Evolutionary conservation across 2,797 vertebrate genomes (phyloP), one percentile per base, ranked within the genome.

Genomic region (Eulemur albifrons): DNA sequence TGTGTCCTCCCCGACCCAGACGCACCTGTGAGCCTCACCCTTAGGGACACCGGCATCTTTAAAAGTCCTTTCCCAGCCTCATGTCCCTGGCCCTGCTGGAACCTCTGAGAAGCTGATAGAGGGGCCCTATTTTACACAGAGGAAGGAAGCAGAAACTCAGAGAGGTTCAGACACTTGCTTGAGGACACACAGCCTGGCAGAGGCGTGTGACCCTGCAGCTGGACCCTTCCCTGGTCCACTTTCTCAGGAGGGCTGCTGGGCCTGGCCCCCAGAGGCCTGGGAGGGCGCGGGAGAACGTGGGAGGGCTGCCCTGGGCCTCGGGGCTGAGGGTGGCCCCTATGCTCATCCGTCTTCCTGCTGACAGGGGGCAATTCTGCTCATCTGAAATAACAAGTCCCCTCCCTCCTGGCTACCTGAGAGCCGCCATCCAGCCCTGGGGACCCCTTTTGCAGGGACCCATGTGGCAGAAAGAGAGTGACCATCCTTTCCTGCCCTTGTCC

Each of bases 401-500:
- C 12, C 73, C 18, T 63, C 25, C 45, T 8, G 23, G 32, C 35
- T 43, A 15, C 88, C 27, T 21, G 43, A 40, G 63, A 76, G 81
- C 81, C 0, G 0, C 45, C 52, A 30, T 45, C 54, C 50, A 4
- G 52, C 30, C 6, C 38, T 14, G 14, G 35, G 82, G 27, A 59
- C 61, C 43, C 59, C 72, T 70, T 17, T 38, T 18, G 5, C 27
- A 35, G 83, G 17, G 59, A 63, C 27, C 1, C 2, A 0, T 7
- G 15, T 15, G 61, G 50, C 59, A 70, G 73, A 52, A 48, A 81
- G 69, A 59, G 40, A 45, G 32, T 52, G 59, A 13, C 23, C 38
- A 14, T 0, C 38, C n/a, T 40, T 3, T 25, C 18, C 21, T 5
- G 0, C 2, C 25, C 4, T n/a, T 14, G 1, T 35, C n/a, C 20